These are phyloP conservation scores for Phengaris arion DNA, from an alignment of 2,888 invertebrate genomes.

Conservation along the genomic window DNA sequence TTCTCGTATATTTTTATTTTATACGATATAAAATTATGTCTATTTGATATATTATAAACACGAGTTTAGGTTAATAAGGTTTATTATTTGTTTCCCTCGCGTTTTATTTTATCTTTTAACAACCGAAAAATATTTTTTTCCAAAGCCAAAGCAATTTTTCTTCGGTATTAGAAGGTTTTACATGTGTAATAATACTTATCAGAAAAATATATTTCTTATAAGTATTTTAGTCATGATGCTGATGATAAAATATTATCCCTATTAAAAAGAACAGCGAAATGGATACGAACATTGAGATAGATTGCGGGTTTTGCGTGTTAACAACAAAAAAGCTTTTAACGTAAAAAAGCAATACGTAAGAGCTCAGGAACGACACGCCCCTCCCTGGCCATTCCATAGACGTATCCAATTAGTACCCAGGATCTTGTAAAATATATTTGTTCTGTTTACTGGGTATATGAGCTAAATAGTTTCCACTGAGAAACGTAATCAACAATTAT, in stretches of 20 bases:
- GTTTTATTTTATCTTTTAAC: not conserved
- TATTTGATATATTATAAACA: not conserved
- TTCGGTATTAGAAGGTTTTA: not conserved
- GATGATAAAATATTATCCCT: not conserved
- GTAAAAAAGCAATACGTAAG: slow-evolving; percentile 15
- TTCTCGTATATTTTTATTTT: not conserved
- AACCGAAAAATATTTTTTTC: not conserved
- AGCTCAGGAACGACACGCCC: not conserved
- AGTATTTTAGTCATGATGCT: not conserved
- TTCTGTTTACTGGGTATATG: slow-evolving; percentile 32
- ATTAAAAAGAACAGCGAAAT: not conserved
- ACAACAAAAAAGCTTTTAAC: slow-evolving; percentile 22
- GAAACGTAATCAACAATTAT: not conserved
- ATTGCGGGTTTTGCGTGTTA: not conserved
- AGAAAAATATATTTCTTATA: not conserved
- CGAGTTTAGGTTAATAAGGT: not conserved
- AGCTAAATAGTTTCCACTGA: not conserved
- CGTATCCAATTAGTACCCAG: slow-evolving; percentile 17
- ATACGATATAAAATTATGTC: not conserved
- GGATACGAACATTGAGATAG: slow-evolving; percentile 15
- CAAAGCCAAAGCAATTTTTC: not conserved
- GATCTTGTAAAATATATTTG: slow-evolving; percentile 24
- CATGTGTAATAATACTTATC: too few species aligned
- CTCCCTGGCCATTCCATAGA: not conserved
- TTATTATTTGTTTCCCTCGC: not conserved